These are phyloP conservation scores for Zapornia atra DNA, from an alignment of 2,113 vertebrate genomes.

Conservation along the genomic window DNA sequence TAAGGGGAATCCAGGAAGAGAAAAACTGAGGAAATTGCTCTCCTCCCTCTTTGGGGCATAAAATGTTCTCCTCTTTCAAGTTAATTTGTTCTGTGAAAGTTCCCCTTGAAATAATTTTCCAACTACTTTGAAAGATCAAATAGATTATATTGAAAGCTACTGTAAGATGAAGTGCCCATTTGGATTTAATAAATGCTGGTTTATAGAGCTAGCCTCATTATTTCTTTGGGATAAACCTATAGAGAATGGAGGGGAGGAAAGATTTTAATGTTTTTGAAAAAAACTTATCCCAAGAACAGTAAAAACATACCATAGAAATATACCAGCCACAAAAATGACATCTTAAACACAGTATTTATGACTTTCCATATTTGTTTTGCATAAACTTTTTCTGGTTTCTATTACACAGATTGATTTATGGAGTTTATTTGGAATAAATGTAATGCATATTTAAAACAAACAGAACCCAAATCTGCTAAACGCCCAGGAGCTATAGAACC, in stretches of 20 bases:
- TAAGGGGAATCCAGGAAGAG: constrained; percentile 7
- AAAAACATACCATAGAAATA: constrained; percentile 35
- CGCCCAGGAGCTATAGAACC: neutral
- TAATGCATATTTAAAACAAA: constrained; percentile 12
- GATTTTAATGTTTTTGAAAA: constrained; percentile 44
- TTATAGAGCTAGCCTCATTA: constrained; percentile 13
- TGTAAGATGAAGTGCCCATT: constrained; percentile 25
- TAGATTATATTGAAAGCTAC: constrained; percentile 55
- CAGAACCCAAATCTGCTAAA: neutral
- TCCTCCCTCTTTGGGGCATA: constrained; percentile 44
- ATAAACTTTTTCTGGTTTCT: constrained; percentile 37
- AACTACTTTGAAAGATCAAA: constrained; percentile 43
- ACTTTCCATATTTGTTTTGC: constrained; percentile 28
- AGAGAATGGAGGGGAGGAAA: constrained; percentile 29
- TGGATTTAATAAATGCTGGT: constrained; percentile 48
- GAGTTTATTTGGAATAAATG: constrained; percentile 29
- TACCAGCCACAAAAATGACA: constrained; percentile 6
- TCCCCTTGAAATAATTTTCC: constrained; percentile 40
- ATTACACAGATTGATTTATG: constrained; percentile 1
- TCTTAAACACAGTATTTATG: constrained; percentile 7
- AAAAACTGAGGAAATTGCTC: constrained; percentile 48
- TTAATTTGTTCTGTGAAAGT: constrained; percentile 55
- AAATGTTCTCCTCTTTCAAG: constrained; percentile 57
- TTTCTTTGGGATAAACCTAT: constrained; percentile 33
- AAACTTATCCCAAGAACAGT: neutral